These are phyloP conservation scores for Galeopterus variegatus DNA, from an alignment of 2,113 vertebrate species.

Conservation along the genomic window DNA sequence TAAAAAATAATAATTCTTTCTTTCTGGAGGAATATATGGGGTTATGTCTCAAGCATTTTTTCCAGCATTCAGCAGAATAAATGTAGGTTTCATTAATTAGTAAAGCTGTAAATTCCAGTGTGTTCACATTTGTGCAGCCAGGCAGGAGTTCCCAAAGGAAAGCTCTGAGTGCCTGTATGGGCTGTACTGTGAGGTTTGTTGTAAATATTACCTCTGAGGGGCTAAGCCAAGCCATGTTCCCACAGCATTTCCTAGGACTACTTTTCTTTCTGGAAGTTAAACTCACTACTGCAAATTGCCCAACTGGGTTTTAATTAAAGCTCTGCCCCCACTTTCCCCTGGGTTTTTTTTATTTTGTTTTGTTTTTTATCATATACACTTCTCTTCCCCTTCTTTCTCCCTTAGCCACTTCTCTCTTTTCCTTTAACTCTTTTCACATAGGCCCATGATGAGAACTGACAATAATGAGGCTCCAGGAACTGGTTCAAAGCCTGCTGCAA, in stretches of 20 bases:
- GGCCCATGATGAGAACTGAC: neutral
- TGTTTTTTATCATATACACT: neutral
- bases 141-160: neutral
- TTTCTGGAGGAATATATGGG: neutral
- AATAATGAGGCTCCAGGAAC: conserved; percentile 63
- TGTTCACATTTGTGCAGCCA: neutral
- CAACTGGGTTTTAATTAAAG: conserved; percentile 74
- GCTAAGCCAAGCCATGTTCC: neutral
- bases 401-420: neutral
- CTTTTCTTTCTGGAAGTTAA: neutral
- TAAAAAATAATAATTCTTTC: neutral
- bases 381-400: neutral
- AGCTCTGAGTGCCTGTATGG: accelerated
- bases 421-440: neutral
- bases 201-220: neutral
- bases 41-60: neutral
- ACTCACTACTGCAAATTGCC: conserved; percentile 42
- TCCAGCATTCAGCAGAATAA: neutral
- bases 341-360: neutral
- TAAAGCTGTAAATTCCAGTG: neutral
- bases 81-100: neutral
- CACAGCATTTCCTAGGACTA: neutral
- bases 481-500: conserved; percentile 9
- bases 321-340: neutral
- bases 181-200: too few species aligned